phyloP scores from a whole-genome alignment of 1,140 invertebrate genomes.

The Macrostomum lignano region DNA sequence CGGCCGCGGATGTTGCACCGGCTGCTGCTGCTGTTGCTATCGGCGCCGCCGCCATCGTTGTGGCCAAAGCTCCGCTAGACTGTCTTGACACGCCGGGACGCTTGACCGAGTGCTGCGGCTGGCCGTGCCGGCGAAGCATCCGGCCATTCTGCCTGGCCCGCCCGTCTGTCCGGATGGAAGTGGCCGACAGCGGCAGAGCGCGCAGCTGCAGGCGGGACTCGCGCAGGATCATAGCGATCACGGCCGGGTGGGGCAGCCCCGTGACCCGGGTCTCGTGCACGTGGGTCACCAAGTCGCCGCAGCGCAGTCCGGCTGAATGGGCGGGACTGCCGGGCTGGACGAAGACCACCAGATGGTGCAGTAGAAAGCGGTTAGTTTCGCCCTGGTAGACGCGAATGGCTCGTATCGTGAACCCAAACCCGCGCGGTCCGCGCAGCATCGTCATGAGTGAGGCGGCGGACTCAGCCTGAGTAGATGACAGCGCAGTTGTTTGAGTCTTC shows the following conservation, averaged over 20 bases:
- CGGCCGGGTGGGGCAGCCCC: slow-evolving; percentile 71
- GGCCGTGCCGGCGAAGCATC: too few relatives aligned
- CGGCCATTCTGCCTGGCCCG: too few relatives aligned
- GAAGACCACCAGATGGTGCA: slow-evolving; percentile 79
- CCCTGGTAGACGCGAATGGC: slow-evolving; percentile 84
- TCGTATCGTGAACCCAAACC: slow-evolving; percentile 79
- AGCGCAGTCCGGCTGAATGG: slow-evolving; percentile 66
- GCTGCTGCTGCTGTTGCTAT: too few relatives aligned
- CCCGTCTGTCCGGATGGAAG: too few relatives aligned
- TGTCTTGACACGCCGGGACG: too few relatives aligned
- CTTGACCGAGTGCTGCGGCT: too few relatives aligned
- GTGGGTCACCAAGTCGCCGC: slow-evolving; percentile 76
- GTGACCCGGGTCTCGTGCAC: slow-evolving; percentile 77
- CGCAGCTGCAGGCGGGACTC: too few relatives aligned
- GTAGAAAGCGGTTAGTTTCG: slow-evolving; percentile 76
- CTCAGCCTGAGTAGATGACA: not conserved
- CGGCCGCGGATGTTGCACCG: too few relatives aligned
- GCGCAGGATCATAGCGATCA: slow-evolving; percentile 48
- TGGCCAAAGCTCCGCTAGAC: too few relatives aligned
- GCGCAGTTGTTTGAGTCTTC: too few relatives aligned
- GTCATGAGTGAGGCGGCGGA: slow-evolving; percentile 36
- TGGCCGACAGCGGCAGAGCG: too few relatives aligned
- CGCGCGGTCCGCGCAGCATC: slow-evolving; percentile 56
- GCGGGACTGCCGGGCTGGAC: slow-evolving; percentile 71
- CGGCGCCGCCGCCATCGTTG: too few relatives aligned